Conservation (phyloP, 2,113 vertebrate species). For the Clinocottus analis region DNA sequence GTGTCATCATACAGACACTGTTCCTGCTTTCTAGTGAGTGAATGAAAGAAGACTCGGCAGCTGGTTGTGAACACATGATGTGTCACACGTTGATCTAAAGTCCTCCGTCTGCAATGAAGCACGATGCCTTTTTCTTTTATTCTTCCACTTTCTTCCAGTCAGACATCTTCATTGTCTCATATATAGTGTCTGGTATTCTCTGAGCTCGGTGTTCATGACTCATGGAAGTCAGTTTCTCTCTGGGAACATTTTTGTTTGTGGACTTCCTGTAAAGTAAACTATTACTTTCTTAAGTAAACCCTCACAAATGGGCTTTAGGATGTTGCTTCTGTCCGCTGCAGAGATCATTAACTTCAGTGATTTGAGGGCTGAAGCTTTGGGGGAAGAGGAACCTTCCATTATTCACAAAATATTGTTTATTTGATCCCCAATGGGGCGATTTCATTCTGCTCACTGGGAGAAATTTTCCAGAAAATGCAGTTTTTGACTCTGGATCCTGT, state of each 20-base stretch:
- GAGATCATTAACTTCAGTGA: not conserved
- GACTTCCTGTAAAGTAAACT: not conserved
- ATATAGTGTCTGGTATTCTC: too few relatives aligned
- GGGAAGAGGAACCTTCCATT: not conserved
- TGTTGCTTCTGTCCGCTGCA: not conserved
- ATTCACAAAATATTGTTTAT: not conserved
- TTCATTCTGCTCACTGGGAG: not conserved
- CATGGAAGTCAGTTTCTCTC: too few relatives aligned
- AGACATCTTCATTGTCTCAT: too few relatives aligned
- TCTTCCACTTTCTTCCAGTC: not conserved
- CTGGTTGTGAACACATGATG: not conserved
- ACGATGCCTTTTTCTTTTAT: not conserved
- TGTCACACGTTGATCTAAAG: too few relatives aligned
- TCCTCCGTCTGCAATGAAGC: too few relatives aligned
- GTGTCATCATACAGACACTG: too few relatives aligned
- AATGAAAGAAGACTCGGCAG: not conserved
- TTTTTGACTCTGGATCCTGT: constrained; percentile 32
- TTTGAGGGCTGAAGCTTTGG: not conserved
- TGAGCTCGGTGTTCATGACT: not conserved
- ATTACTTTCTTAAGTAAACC: not conserved
- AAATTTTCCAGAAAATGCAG: not conserved
- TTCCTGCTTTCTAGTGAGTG: not conserved
- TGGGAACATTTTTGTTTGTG: not conserved
- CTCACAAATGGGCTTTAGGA: not conserved
- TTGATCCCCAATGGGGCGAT: not conserved